Base-by-base conservation (phyloP, 1,140 invertebrate genomes). In the Leptopilina boulardi region DNA sequence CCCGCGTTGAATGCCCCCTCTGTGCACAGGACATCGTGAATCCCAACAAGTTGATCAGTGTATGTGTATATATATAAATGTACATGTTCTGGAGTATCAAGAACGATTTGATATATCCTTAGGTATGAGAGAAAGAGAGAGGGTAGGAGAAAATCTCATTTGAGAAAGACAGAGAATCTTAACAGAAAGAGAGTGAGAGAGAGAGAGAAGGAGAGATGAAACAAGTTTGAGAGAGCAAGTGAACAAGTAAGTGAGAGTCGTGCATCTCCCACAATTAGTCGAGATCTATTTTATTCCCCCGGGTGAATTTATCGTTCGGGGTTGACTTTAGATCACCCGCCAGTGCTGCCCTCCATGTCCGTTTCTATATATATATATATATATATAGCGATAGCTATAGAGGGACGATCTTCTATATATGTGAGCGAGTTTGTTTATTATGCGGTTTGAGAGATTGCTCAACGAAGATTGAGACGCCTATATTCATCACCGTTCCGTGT, bases 231-330 rank as follows among this genome's bases (percentile, higher is more conserved):
- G 51, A 72, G 26, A 47, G 19, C 41, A 79, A 80, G 74, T 30
- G 18, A 76, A 82, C 82, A 83, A 87, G 87, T 86, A 84, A 89
- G 85, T 87, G n/a, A 9, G 83, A 88, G 84, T 90, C 89, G 89
- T 90, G 89, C 85, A 91, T 90, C 89, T 91, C 85, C 83, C 89
- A 87, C 89, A 91, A 91, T 91, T 91, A 90, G 89, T 89, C 88
- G 86, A 87, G 88, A 90, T 89, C 88, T 88, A 88, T 87, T 90
- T 90, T 90, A 88, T 90, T 90, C 84, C 80, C 82, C 74, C 80
- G 83, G 77, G 80, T 80, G 85, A 84, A 91, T 91, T 91, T 91
- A 91, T 91, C 87, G 89, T 84, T 74, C 84, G 77, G 81, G 84
- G 86, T 38, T 84, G 87, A 87, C 84, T 87, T 85, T 89, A 87